Conservation (phyloP, 2,797 vertebrate species). For the Lates japonicus region DNA sequence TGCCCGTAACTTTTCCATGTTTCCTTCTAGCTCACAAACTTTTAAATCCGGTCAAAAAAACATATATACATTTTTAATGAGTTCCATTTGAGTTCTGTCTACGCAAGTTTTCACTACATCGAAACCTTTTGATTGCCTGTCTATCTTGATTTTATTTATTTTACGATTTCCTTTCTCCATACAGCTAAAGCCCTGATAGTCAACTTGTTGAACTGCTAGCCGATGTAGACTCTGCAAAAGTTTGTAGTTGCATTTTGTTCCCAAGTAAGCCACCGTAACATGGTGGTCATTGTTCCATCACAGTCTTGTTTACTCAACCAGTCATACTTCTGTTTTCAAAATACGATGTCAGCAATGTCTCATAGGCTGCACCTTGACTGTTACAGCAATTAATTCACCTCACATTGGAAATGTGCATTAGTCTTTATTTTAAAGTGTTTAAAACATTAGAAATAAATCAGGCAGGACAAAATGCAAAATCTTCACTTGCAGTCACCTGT, state of each 20-base stretch:
- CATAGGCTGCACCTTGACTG: not conserved
- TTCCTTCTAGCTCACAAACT: not conserved
- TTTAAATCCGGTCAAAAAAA: not conserved
- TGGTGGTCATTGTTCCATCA: slow-evolving; percentile 2
- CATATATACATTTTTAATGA: not conserved
- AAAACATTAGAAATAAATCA: slow-evolving; percentile 41
- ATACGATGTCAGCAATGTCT: slow-evolving; percentile 18
- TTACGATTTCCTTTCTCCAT: no score
- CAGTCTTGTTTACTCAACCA: slow-evolving; percentile 15
- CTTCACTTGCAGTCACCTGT: not conserved
- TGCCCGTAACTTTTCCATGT: not conserved
- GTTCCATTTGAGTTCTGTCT: no score
- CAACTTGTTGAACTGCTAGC: no score
- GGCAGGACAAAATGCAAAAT: slow-evolving; percentile 5
- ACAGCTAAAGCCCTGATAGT: not conserved
- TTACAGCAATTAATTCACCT: not conserved
- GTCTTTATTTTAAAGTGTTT: not conserved
- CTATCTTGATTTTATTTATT: no score
- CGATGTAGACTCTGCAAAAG: no score
- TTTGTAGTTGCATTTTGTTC: slow-evolving; percentile 16
- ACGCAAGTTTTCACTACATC: no score
- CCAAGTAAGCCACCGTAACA: not conserved
- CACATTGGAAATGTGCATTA: not conserved
- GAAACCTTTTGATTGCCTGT: no score
- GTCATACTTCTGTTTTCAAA: slow-evolving; percentile 8